Base-by-base conservation (phyloP, 2,888 invertebrate genomes). In the Cephus rjabovi region DNA sequence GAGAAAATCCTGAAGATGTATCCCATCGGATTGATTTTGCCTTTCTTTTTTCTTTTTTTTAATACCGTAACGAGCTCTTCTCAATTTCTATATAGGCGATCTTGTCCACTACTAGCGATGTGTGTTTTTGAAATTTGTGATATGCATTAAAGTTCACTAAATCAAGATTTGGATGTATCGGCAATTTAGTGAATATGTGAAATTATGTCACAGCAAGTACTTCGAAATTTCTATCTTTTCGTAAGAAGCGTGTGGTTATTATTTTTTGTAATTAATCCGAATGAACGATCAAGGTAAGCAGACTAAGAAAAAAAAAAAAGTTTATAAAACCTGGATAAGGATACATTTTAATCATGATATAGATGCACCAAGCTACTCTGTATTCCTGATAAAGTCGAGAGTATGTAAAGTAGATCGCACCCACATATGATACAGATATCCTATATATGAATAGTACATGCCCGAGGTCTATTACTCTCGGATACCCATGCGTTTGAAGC, bases 11-110 rank as follows among this genome's bases (percentile, higher is more conserved):
- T 15, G 23, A 74, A 76, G 78, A 78, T 78, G 76, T 78, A 76
- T 78, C 76, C 71, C 73, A 34, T 78, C 30, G 73, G 78, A 76
- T 78, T 78, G 78, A 76, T 78, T 76, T 78, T 75, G n/a, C 69
- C 68, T 76, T 30, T 78, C 40, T 75, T 71, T 75, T 71, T 68
- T 11, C 68, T 73, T 69, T 68, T 31, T 76, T 76, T 76, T 76
- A 76, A 78, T 78, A 76, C 76, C 76, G 68, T 78, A 78, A 78
- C 37, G 76, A 78, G 73, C 69, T 78, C 73, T 78, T 35, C 75
- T 56, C 78, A 37, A 23, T 23, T 0, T 9, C 56, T 9, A 23
- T 23, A 23, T 1, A 56, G 6, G 6, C 23, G 0, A 56, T 56
- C 9, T 2, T 56, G 2, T 56, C 23, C 56, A 3, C 2, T 9